Base-by-base conservation (phyloP, 2,797 vertebrate genomes). In the Pteropus rufus region DNA sequence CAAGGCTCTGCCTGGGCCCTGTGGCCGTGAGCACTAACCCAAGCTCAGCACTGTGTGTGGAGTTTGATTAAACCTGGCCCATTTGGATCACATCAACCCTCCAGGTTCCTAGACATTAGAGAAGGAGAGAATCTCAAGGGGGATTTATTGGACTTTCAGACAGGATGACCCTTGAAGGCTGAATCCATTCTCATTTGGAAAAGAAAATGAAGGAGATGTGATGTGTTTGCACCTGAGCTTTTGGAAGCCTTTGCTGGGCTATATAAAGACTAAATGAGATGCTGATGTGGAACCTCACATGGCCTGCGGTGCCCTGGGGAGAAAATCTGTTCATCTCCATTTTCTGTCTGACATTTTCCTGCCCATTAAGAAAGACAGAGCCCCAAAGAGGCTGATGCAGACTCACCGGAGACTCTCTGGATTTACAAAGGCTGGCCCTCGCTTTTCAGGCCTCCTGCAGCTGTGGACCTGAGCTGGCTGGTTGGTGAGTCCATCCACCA, bases 401-500 rank as follows among this genome's bases (percentile, higher is more conserved):
- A 75, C 41, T 52, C 26, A 19, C 11, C 39, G 31, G 41, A 26
- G 15, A 36, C n/a, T 2, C 26, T 29, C 72, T 41, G 64, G 24
- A 2, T 72, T n/a, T 18, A 34, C 29, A 24, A 56, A 52, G 64
- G 21, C 39, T 2, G 21, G 49, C 4, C 16, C 18, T 34, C 6
- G 3, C 19, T 46, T 10, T 15, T 15, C 24, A 21, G 11, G 31
- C 7, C 29, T 69, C 24, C 29, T 46, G 10, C 36, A 21, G 4
- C 39, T 81, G 26, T 16, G 29, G 23, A 26, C 24, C 12, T 36
- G 36, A 31, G 41, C 52, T 8, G 54, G 44, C 18, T 2, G 0
- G 1, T 15, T 4, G 36, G 16, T 2, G 7, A 36, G 11, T 36
- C 36, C 44, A 36, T 36, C 36, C 23, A 29, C 23, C 2, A 0